Conservation (phyloP, 2,113 vertebrate species). For the Protobothrops mucrosquamatus region DNA sequence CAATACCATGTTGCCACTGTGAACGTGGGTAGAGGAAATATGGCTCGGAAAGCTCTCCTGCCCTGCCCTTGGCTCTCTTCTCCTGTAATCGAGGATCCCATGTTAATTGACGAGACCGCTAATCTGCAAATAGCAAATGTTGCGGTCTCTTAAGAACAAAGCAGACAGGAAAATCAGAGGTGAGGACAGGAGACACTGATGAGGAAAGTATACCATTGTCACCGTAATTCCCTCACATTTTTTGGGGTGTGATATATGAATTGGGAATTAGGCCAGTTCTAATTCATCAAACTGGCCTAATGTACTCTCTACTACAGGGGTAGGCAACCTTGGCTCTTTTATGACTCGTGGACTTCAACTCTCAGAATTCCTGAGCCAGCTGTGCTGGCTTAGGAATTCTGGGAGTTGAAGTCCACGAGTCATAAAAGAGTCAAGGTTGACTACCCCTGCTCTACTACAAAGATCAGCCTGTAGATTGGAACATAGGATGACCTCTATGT, state of each 20-base stretch:
- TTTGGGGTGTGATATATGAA: background rate
- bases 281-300: background rate
- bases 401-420: too few species aligned
- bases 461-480: constrained; percentile 4
- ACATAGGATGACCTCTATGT: background rate
- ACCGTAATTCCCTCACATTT: background rate
- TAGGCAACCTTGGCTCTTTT: too few species aligned
- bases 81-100: background rate
- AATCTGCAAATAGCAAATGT: background rate
- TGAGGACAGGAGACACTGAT: background rate
- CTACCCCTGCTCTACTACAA: too few species aligned
- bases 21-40: background rate
- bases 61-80: background rate
- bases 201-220: background rate
- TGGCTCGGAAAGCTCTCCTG: background rate
- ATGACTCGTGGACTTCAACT: too few species aligned
- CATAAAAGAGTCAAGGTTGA: too few species aligned
- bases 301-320: too few species aligned
- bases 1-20: background rate
- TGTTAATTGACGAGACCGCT: background rate
- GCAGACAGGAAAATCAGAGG: background rate
- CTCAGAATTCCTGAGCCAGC: too few species aligned
- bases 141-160: background rate
- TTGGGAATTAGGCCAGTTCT: background rate
- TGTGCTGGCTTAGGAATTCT: too few species aligned